Evolutionary conservation across 23 tunicate genomes (phyloP), one percentile per base, ranked within the genome.

Genomic region (Trididemnum miniatum): DNA sequence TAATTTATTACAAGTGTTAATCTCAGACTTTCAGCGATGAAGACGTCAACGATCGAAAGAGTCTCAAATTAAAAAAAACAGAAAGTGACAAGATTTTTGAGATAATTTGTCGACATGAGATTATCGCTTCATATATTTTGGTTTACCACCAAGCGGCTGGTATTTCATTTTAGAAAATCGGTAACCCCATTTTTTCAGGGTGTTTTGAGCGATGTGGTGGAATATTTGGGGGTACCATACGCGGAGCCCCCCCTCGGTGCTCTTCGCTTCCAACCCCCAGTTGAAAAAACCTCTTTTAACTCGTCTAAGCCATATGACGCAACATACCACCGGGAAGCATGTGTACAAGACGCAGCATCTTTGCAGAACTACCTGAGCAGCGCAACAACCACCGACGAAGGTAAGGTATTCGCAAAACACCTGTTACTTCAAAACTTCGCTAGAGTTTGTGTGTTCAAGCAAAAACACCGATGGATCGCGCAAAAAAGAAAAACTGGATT

Each of bases 191-290:
- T 7, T 15, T 44, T 44, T 18, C 67, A 62, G 67, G 25, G 26
- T 3, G 25, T 26, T 12, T 24, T 22, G n/a, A 30, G 38, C 7
- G n/a, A 67, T 38, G 75, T 67, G 38, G 4, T 67, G 3, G 75
- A 37, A 5, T 73, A 73, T 26, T 27, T 91, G 31, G 97, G 97
- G 40, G 34, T 91, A 1, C 97, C 97, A 1, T 91, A 82, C 59
- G 91, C 97, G 9, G 76, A 74, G 27, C 91, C 97, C 1, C 88
- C 91, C 7, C 77, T 38, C 62, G 85, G 82, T 35, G 23, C 25
- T 22, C 71, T 59, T 52, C 80, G 95, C 38, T 89, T 83, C 29
- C 28, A 63, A 28, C 81, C 88, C 35, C 85, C 95, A n/a, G 77
- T 83, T 35, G 38, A 67, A n/a, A 31, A 31, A 12, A 31, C 37